phyloP scores from a whole-genome alignment of 2,113 vertebrate species.

The Noctilio leporinus region DNA sequence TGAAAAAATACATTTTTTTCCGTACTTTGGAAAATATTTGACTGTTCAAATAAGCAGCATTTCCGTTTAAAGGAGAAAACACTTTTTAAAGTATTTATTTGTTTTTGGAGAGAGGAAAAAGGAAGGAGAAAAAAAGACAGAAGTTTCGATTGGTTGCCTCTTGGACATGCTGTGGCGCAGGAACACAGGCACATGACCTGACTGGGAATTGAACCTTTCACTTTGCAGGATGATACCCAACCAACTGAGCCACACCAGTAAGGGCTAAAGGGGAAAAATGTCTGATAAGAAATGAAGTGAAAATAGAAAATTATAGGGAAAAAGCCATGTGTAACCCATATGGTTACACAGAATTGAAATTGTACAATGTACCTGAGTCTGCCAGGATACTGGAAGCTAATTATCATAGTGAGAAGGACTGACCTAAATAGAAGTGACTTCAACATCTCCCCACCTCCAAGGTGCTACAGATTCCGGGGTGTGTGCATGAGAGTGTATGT shows the following conservation, averaged over 20 bases:
- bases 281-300: not conserved
- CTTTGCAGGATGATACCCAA: no score
- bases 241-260: no score
- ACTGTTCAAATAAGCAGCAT: not conserved
- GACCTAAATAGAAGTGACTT: slow-evolving; percentile 3
- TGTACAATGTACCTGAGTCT: not conserved
- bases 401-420: not conserved
- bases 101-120: no score
- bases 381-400: not conserved
- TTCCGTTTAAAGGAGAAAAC: not conserved
- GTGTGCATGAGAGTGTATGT: not conserved
- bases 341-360: not conserved
- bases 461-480: not conserved
- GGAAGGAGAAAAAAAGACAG: no score
- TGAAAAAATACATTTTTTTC: not conserved
- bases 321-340: not conserved
- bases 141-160: no score
- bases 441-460: no score
- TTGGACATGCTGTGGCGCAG: no score
- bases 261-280: not conserved
- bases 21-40: not conserved
- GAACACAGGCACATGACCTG: no score
- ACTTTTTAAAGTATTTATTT: no score
- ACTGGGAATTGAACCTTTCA: no score
- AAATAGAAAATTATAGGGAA: slow-evolving; percentile 1